Evolutionary conservation across 2,888 invertebrate species (phyloP).

Genomic region (Entomobrya proxima): DNA sequence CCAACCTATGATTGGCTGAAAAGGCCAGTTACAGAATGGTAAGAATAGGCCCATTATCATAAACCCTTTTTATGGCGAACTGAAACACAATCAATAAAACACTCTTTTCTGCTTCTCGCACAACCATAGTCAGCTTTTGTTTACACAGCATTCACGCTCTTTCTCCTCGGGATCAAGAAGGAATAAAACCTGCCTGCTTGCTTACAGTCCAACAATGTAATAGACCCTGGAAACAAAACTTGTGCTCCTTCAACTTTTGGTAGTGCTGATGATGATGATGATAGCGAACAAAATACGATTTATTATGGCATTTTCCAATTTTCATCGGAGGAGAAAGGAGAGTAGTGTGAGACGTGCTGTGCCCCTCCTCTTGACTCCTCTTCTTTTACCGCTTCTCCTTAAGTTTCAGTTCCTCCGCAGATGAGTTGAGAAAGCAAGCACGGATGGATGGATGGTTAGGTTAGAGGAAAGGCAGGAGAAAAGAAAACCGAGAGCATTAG

Average conservation of each 20-base stretch:
- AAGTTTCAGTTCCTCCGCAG: neutral
- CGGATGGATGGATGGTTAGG: neutral
- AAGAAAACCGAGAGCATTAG: neutral
- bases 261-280: neutral
- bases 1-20: neutral
- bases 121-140: conserved; percentile 23
- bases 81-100: conserved; percentile 28
- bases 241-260: neutral
- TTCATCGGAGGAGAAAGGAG: conserved; percentile 2
- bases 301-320: conserved; percentile 52
- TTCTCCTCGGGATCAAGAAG: neutral
- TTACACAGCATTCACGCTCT: conserved; percentile 24
- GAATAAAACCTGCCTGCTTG: neutral
- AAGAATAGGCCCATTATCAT: neutral
- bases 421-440: conserved; percentile 4
- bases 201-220: neutral
- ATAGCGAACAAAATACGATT: conserved; percentile 23
- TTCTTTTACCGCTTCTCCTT: neutral
- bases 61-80: neutral
- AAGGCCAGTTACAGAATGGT: neutral
- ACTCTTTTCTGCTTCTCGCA: conserved; percentile 30
- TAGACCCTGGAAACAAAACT: too few species aligned
- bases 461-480: neutral
- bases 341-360: conserved; percentile 14
- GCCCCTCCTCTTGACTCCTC: conserved; percentile 4